Conservation (phyloP, 2,113 vertebrate genomes). For the Orycteropus afer region DNA sequence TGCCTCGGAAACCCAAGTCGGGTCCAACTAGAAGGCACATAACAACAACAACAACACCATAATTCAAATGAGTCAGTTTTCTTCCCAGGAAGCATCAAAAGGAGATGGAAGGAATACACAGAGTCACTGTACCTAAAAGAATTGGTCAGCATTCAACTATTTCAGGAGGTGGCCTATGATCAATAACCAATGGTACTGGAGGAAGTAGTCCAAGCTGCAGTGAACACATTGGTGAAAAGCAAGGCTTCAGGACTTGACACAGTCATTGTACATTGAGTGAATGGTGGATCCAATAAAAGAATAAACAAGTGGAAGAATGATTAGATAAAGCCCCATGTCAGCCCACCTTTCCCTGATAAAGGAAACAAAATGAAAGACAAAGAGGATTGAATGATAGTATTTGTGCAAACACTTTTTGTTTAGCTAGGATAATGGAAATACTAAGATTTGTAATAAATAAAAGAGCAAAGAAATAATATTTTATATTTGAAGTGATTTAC, state of each 20-base stretch:
- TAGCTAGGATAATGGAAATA: conserved; percentile 37
- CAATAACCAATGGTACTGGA: too few relatives aligned
- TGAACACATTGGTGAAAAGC: not conserved
- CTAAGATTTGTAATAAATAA: conserved; percentile 54
- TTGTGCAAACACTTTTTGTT: conserved; percentile 41
- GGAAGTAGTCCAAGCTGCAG: not conserved
- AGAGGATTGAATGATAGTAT: not conserved
- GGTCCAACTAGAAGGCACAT: too few relatives aligned
- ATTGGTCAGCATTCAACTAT: too few relatives aligned
- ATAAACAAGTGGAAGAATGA: not conserved
- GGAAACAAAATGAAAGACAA: conserved; percentile 21
- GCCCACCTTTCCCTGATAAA: not conserved
- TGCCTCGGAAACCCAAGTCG: too few relatives aligned
- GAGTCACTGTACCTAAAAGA: too few relatives aligned
- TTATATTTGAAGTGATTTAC: conserved; percentile 37
- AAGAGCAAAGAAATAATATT: conserved; percentile 48
- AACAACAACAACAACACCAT: too few relatives aligned
- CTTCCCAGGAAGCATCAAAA: too few relatives aligned
- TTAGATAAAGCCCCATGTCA: not conserved
- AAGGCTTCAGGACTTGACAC: not conserved
- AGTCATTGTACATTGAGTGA: not conserved
- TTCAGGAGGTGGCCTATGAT: too few relatives aligned
- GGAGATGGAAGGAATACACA: too few relatives aligned
- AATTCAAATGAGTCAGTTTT: too few relatives aligned
- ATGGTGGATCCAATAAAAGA: not conserved